A percentile compares a stretch with the other conserved stretches of the same genome.
phyloP scores from a whole-genome alignment of 2,113 vertebrate species.

The Furnarius figulus region DNA sequence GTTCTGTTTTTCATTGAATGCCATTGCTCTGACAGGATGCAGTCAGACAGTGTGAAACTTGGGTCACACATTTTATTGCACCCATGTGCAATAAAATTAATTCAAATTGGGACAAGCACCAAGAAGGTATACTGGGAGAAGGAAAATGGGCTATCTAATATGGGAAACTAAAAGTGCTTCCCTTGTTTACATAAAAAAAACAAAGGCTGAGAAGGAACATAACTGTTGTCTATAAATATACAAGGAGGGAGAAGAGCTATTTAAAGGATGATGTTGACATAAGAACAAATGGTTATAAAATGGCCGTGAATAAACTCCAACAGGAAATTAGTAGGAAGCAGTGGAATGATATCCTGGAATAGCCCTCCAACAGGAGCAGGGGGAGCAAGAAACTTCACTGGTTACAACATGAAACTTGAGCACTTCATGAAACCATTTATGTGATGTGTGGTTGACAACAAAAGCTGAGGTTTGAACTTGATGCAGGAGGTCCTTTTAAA shows the following conservation, averaged over 20 bases:
- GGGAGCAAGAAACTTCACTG: background rate
- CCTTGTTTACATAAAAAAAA: conserved; percentile 1
- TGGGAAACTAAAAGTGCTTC: background rate
- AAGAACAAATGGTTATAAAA: conserved; percentile 26
- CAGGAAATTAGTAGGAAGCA: conserved; percentile 12
- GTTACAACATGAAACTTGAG: conserved; percentile 3
- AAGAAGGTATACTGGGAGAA: background rate
- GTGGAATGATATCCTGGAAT: background rate
- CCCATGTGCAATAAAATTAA: background rate
- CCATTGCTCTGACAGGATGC: background rate
- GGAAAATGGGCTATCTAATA: background rate
- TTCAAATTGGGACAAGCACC: background rate
- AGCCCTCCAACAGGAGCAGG: background rate
- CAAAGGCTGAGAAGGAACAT: background rate
- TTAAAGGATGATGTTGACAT: background rate
- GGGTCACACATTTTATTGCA: background rate
- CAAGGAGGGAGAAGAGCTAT: background rate
- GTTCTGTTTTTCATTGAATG: background rate
- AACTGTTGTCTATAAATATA: background rate
- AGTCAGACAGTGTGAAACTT: background rate
- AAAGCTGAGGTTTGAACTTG: background rate
- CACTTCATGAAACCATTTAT: conserved; percentile 25
- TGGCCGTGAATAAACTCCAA: background rate
- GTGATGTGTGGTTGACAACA: conserved; percentile 2
- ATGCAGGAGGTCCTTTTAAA: conserved; percentile 29